Evolutionary conservation across 2,888 invertebrate species (phyloP).

Genomic region (Galeopsomyia nigrocyanea): DNA sequence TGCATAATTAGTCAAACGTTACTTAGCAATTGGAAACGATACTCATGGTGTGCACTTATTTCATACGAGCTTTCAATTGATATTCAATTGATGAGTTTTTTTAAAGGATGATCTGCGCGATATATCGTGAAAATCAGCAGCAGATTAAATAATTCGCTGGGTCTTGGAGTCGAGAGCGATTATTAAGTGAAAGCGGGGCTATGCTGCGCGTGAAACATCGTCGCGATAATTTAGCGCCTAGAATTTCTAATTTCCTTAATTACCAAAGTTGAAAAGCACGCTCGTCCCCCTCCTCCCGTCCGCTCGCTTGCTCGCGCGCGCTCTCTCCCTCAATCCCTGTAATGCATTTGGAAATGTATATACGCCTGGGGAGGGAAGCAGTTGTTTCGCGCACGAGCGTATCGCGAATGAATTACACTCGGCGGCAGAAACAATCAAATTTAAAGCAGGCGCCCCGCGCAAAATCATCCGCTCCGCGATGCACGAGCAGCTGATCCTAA

Average conservation of each 20-base stretch:
- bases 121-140: too few relatives aligned
- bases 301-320: slow-evolving; percentile 24
- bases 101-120: too few relatives aligned
- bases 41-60: not conserved
- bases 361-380: not conserved
- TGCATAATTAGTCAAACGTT: too few relatives aligned
- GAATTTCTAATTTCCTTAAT: slow-evolving; percentile 47
- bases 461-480: slow-evolving; percentile 25
- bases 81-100: too few relatives aligned
- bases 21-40: too few relatives aligned
- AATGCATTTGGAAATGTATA: slow-evolving; percentile 35
- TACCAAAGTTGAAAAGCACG: slow-evolving; percentile 49
- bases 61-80: too few relatives aligned
- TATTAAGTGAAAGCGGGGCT: slow-evolving; percentile 9
- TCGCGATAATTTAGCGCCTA: slow-evolving; percentile 38
- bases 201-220: slow-evolving; percentile 29
- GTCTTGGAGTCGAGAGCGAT: not conserved
- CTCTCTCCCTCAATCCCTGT: slow-evolving; percentile 26
- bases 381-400: slow-evolving; percentile 28
- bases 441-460: slow-evolving; percentile 50
- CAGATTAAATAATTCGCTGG: slow-evolving; percentile 4
- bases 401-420: slow-evolving; percentile 33
- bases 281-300: slow-evolving; percentile 35
- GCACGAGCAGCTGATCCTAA: slow-evolving; percentile 17
- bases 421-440: slow-evolving; percentile 55